Evolutionary conservation across 1,140 invertebrate genomes (phyloP), one percentile per base, ranked within the genome.

Genomic region (Drosophila saltans): DNA sequence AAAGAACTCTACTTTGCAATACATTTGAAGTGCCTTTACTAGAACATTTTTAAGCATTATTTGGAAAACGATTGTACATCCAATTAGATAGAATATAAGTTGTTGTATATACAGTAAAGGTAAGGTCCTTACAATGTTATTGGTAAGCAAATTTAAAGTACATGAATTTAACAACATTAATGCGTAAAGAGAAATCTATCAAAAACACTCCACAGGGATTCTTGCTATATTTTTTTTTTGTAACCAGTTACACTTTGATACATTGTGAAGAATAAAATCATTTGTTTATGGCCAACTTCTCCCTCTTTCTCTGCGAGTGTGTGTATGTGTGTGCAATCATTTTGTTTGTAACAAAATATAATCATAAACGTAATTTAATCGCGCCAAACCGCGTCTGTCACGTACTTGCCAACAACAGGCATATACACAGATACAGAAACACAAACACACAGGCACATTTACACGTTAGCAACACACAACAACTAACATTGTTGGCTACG

Each of bases 291-390:
- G 10, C 43, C 33, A 28, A 30, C 21, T 62, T 62, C 39, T 40
- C 41, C 8, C 59, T 26, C 7, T 4, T 11, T 67, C n/a, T 55
- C n/a, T 45, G 58, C 52, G 58, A 63, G 57, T 45, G 7, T 41
- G 60, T 26, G 24, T 21, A 74, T 36, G 57, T 61, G 24, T 61
- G 65, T 57, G 39, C 57, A 41, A 64, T 65, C 66, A 86, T 77
- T 88, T 73, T 89, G 69, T 75, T 80, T 88, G 84, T 78, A 78
- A 73, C 84, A 81, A 89, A 88, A 89, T 89, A 89, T 89, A 89
- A 89, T 89, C 84, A 89, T 89, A 89, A 89, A 89, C 84, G 84
- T 84, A 89, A 89, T 89, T 89, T 89, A 89, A 89, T 89, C 84
- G 80, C 80, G 80, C 77, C 80, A 89, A 89, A 89, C 72, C 78